Conservation (phyloP, 2,113 vertebrate species). For the Cygnus buccinator region DNA sequence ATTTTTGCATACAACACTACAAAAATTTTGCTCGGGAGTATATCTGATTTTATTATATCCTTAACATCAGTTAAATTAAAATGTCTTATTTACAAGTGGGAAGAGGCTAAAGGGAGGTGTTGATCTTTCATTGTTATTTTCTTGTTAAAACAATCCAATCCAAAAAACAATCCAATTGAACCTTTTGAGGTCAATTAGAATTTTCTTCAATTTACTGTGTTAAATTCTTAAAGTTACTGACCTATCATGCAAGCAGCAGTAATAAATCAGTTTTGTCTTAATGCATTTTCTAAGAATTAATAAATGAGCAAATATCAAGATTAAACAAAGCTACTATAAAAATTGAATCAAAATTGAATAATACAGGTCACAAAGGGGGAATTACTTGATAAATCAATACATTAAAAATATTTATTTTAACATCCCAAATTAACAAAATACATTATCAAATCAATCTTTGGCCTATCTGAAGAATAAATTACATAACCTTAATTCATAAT, state of each 20-base stretch:
- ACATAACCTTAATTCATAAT: not conserved
- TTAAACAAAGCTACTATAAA: not conserved
- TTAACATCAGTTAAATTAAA: not conserved
- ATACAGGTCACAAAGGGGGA: not conserved
- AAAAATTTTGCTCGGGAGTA: not conserved
- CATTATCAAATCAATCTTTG: not conserved
- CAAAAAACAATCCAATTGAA: not conserved
- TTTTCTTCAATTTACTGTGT: not conserved
- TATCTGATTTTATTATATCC: not conserved
- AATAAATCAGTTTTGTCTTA: not conserved
- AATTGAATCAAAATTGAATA: not conserved
- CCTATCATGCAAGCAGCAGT: not conserved
- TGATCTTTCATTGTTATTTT: too few relatives aligned
- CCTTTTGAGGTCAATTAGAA: accelerated
- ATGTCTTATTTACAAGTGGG: not conserved
- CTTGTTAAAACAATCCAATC: not conserved
- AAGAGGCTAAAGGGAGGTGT: not conserved
- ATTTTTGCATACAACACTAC: not conserved
- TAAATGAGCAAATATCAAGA: not conserved
- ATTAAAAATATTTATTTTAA: not conserved
- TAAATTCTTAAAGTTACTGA: not conserved
- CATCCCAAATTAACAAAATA: not conserved
- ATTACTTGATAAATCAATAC: not conserved
- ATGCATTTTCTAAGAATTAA: not conserved
- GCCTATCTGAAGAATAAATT: not conserved